Evolutionary conservation across 2,888 invertebrate genomes (phyloP), one percentile per base, ranked within the genome.

Genomic region (Maniola hyperantus): DNA sequence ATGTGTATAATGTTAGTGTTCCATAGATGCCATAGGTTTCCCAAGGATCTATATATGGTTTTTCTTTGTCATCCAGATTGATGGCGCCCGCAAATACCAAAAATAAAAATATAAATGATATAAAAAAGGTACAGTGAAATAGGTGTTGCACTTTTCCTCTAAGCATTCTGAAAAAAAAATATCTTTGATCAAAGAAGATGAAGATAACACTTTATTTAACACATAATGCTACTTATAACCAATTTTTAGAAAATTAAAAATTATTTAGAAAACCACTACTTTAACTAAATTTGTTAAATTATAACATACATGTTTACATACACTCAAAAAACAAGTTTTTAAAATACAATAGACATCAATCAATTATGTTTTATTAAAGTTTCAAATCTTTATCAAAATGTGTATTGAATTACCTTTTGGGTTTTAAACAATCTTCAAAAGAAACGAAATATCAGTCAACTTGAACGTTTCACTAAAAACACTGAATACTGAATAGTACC

Each of bases 1-100:
- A 84, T 67, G 96, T 82, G 84, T 98, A 98, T 72, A 98, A 93
- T 71, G 95, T 88, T 71, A 95, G 83, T 67, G 97, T 94, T 77
- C 95, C 95, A 75, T 96, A 79, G 76, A 95, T 93, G 69, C 98
- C 98, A 89, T 98, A 98, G 75, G 94, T 92, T 76, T 94, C 93
- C 96, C 96, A 97, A 65, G 98, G 97, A 88, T 98, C 96, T 74
- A 97, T 92, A 72, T 94, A 88, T 51, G 85, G 85, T 76, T 93
- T 93, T 66, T 92, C 91, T 70, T 94, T 93, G 70, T 92, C 93
- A 83, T 93, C 88, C 79, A 94, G 88, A 77, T 89, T 93, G 75
- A 94, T 93, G 74, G 94, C 94, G 77, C 95, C 95, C 76, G 94
- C 94, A 80, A 93, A 93, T 74, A 95, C 88, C 88, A 97, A 96